Percentiles rank a stretch among this genome's conserved stretches.
Evolutionary conservation across 2,797 vertebrate species (phyloP).

Genomic region (Hypotaenidia philippensis): DNA sequence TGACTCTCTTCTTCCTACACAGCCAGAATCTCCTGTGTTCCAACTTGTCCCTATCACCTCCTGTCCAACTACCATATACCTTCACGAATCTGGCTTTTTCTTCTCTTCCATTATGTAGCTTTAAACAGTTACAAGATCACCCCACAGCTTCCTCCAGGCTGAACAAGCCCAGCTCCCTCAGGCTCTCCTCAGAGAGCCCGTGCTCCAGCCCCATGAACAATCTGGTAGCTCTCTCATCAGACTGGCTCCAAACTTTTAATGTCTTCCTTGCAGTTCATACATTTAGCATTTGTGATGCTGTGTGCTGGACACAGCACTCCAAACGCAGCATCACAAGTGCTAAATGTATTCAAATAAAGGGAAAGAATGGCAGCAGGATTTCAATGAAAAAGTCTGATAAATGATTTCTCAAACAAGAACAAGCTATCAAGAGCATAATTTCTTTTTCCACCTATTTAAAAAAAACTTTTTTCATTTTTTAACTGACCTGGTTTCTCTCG

Average conservation of each 20-base stretch:
- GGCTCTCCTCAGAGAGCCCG: not conserved
- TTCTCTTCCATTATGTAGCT: not conserved
- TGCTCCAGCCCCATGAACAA: not conserved
- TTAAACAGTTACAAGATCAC: not conserved
- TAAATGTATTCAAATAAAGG: not conserved
- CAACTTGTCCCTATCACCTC: rapidly evolving
- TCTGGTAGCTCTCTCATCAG: rapidly evolving
- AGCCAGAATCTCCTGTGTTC: not conserved
- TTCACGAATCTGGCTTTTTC: not conserved
- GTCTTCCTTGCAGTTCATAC: not conserved
- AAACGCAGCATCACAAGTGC: not conserved
- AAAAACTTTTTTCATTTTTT: not conserved
- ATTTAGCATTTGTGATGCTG: too few species aligned
- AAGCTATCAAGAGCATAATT: not conserved
- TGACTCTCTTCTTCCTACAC: not conserved
- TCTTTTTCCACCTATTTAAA: not conserved
- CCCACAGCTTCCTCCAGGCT: not conserved
- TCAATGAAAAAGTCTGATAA: not conserved
- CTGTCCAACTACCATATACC: not conserved
- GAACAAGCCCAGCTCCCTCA: not conserved
- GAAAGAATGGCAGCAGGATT: not conserved
- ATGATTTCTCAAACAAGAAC: not conserved
- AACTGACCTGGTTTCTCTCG: constrained; percentile 95
- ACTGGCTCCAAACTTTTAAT: not conserved
- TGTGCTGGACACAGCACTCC: not conserved